Evolutionary conservation across 2,113 vertebrate species (phyloP).

Genomic region (Planiliza haematocheilus): DNA sequence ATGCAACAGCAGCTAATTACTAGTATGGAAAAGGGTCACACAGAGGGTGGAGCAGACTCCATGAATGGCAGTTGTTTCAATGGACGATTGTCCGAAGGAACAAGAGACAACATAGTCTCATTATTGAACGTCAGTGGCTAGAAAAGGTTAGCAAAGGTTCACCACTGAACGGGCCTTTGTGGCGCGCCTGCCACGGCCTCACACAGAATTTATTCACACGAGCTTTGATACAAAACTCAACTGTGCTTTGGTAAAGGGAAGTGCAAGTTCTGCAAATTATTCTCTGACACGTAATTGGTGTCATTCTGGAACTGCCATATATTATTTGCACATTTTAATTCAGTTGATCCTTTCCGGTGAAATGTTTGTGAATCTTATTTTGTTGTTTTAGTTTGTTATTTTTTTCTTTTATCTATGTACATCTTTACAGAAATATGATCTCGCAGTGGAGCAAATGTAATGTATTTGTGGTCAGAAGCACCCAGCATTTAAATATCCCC

Average conservation of each 20-base stretch:
- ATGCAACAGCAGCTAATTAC: conserved; percentile 77
- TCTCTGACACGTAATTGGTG: conserved; percentile 37
- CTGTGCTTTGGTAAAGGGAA: conserved; percentile 54
- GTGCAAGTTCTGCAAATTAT: conserved; percentile 63
- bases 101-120: conserved; percentile 83
- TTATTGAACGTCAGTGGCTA: conserved; percentile 82
- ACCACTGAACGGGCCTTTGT: conserved; percentile 76
- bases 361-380: no score
- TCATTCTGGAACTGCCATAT: conserved; percentile 59
- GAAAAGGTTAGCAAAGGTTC: conserved; percentile 83
- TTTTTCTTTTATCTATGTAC: no score
- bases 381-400: no score
- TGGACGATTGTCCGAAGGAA: conserved; percentile 80
- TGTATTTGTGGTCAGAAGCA: conserved; percentile 14
- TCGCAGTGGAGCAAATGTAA: conserved; percentile 23
- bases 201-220: conserved; percentile 68
- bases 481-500: conserved; percentile 15
- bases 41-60: conserved; percentile 66
- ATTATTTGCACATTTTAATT: conserved; percentile 48
- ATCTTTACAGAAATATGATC: conserved; percentile 32
- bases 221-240: conserved; percentile 66
- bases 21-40: conserved; percentile 67
- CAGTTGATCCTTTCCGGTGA: no score
- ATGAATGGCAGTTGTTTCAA: conserved; percentile 82
- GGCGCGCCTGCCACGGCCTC: conserved; percentile 48